A percentile compares a stretch with the other conserved stretches of the same genome.
These are phyloP conservation scores for Erebia palarica DNA, from an alignment of 2,888 invertebrate genomes.

Conservation along the genomic window DNA sequence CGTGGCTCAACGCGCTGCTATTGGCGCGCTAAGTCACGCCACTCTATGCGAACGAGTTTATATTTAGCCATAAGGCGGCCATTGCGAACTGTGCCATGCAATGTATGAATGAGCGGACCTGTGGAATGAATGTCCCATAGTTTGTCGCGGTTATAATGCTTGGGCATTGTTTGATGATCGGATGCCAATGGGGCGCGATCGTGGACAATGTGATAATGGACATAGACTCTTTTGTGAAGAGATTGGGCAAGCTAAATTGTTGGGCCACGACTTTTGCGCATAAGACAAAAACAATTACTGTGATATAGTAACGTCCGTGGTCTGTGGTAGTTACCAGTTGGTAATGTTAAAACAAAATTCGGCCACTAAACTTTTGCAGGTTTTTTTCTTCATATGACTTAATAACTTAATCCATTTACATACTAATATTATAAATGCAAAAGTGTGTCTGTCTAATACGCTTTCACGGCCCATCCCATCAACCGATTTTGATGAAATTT, in stretches of 20 bases:
- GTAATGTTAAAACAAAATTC: no score
- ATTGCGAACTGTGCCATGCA: constrained; percentile 20
- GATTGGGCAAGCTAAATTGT: background rate
- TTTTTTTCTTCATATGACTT: no score
- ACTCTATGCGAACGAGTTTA: constrained; percentile 57
- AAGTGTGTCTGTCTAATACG: no score
- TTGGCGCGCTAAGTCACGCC: constrained; percentile 73
- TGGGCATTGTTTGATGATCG: constrained; percentile 7
- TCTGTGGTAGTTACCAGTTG: no score
- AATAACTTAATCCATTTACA: no score
- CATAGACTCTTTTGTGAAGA: background rate
- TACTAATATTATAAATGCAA: no score
- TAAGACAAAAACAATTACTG: background rate
- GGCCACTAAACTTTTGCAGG: no score
- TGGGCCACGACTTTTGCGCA: background rate
- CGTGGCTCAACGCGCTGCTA: constrained; percentile 46
- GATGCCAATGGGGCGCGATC: constrained; percentile 11
- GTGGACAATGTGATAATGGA: background rate
- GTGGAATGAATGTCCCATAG: background rate
- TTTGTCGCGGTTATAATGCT: background rate
- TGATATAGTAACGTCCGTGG: no score
- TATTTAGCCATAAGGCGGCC: constrained; percentile 56
- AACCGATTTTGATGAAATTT: no score
- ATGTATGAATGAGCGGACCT: constrained; percentile 11
- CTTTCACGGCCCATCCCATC: no score